phyloP scores from a whole-genome alignment of 2,113 vertebrate species.

The Scomber scombrus region DNA sequence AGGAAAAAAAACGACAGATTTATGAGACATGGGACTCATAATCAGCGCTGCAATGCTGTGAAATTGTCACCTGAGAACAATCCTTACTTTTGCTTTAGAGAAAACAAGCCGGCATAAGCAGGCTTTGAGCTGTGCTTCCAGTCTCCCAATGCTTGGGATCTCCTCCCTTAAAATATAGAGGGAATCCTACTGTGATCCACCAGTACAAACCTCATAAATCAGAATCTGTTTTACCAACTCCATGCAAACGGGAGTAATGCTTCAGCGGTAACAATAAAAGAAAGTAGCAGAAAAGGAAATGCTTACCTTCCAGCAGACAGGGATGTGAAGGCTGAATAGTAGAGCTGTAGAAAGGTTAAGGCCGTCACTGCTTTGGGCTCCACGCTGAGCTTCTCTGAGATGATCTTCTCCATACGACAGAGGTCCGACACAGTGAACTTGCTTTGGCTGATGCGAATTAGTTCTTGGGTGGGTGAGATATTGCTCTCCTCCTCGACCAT shows the following conservation, averaged over 20 bases:
- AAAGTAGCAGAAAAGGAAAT: background rate
- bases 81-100: constrained; percentile 97
- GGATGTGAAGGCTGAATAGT: constrained; percentile 89
- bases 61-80: constrained; percentile 44
- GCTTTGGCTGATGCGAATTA: constrained; percentile 97
- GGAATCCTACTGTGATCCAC: constrained; percentile 66
- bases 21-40: background rate
- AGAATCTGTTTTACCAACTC: constrained; percentile 53
- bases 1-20: constrained; percentile 10
- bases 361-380: constrained; percentile 95
- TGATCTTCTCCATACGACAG: constrained; percentile 95
- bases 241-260: constrained; percentile 33
- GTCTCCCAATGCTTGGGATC: constrained; percentile 91
- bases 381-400: constrained; percentile 94
- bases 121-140: constrained; percentile 98
- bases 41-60: constrained; percentile 36
- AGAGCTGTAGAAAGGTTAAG: constrained; percentile 98
- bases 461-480: constrained; percentile 89
- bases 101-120: constrained; percentile 95
- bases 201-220: constrained; percentile 48
- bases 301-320: constrained; percentile 90
- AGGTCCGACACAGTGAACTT: constrained; percentile 97
- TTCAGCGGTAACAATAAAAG: constrained; percentile 1
- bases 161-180: constrained; percentile 88
- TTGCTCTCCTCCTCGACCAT: constrained; percentile 91